Percentiles rank a stretch among this genome's conserved stretches.
These are phyloP conservation scores for Limosa lapponica DNA, from an alignment of 2,797 vertebrate species.

Conservation along the genomic window DNA sequence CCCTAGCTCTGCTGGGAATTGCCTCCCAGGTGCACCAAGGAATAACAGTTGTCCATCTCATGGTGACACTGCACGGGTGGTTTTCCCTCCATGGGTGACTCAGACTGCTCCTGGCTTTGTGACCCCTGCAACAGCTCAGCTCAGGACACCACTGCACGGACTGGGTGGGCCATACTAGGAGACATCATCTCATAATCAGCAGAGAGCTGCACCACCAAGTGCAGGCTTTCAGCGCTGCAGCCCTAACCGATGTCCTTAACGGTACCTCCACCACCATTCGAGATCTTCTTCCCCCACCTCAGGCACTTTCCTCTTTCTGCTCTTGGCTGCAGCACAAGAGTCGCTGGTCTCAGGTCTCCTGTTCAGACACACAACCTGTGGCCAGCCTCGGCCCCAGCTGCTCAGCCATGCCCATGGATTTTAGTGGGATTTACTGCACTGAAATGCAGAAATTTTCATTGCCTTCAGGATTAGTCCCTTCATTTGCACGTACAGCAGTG, in stretches of 20 bases:
- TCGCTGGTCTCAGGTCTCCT: background rate
- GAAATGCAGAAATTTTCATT: conserved; percentile 58
- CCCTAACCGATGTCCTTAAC: background rate
- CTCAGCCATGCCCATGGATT: background rate
- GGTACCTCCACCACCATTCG: background rate
- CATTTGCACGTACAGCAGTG: background rate
- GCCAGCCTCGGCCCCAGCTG: conserved; percentile 1
- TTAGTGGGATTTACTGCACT: conserved; percentile 70
- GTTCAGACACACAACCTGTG: background rate
- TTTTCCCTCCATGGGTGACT: background rate
- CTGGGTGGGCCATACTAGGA: background rate
- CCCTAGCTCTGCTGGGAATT: background rate
- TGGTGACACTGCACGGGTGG: background rate
- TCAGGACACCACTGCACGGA: background rate
- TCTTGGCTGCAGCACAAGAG: background rate
- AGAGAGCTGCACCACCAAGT: background rate
- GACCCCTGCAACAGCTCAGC: background rate
- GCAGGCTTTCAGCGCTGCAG: background rate
- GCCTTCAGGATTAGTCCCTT: conserved; percentile 51
- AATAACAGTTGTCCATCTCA: background rate
- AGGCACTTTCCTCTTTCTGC: background rate
- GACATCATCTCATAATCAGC: background rate
- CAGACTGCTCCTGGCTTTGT: background rate
- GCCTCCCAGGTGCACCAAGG: background rate
- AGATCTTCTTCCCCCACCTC: background rate